phyloP scores from a whole-genome alignment of 2,888 invertebrate species.

The Craniophora ligustri region DNA sequence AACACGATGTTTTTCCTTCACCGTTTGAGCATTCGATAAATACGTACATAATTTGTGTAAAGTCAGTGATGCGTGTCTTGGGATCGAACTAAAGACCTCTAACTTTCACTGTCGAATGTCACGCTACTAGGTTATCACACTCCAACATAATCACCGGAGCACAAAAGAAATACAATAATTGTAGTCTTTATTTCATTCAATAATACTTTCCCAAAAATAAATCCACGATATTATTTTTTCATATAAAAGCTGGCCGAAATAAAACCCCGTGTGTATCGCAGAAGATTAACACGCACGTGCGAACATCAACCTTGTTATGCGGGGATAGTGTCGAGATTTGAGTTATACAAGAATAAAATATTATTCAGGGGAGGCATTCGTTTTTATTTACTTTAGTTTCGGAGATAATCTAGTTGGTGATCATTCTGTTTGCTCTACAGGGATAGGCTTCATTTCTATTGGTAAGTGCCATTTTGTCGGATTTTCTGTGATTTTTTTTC shows the following conservation, averaged over 20 bases:
- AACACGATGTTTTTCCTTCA: no score
- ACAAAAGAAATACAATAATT: no score
- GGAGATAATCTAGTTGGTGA: constrained; percentile 47
- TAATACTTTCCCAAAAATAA: constrained; percentile 40
- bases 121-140: neutral
- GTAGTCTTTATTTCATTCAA: constrained; percentile 31
- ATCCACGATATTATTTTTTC: constrained; percentile 27
- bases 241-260: constrained; percentile 20
- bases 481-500: neutral
- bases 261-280: constrained; percentile 29
- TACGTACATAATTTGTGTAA: no score
- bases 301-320: neutral
- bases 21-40: no score
- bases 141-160: neutral
- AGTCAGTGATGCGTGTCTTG: no score
- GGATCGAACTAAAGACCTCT: no score
- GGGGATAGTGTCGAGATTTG: neutral
- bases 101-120: no score
- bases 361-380: constrained; percentile 40
- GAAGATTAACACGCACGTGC: neutral
- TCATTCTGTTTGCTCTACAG: constrained; percentile 45
- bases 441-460: constrained; percentile 26
- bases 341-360: constrained; percentile 2
- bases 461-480: constrained; percentile 20
- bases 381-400: constrained; percentile 57